Percentiles rank a stretch among this genome's conserved stretches.
These are phyloP conservation scores for Phorcus lineatus DNA, from an alignment of 2,888 invertebrate species.

Conservation along the genomic window DNA sequence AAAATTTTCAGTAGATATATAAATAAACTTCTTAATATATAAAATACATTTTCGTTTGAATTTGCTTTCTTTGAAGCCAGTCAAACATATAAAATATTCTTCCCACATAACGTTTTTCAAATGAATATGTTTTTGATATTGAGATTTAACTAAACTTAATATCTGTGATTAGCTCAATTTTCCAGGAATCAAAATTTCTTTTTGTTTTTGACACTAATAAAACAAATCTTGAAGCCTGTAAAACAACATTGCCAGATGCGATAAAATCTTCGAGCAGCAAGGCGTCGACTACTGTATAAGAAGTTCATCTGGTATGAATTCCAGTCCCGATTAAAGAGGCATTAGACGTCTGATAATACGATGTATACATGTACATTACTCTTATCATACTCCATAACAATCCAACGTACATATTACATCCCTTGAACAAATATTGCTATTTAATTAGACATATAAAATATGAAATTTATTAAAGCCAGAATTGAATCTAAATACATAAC, in stretches of 20 bases:
- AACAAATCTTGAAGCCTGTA: background rate
- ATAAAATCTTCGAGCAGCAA: background rate
- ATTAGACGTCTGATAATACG: background rate
- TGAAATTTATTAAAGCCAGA: conserved; percentile 10
- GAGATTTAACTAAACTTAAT: no score
- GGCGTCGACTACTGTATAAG: background rate
- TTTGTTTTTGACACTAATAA: conserved; percentile 8
- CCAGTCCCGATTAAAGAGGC: background rate
- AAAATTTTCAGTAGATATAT: no score
- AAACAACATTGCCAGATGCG: conserved; percentile 5
- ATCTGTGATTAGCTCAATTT: no score
- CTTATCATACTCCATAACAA: background rate
- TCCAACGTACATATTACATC: background rate
- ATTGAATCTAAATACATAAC: background rate
- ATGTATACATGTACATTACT: background rate
- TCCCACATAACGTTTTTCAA: no score
- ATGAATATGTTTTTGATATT: no score
- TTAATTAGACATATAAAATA: conserved; percentile 3
- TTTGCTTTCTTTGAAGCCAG: no score
- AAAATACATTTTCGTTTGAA: no score
- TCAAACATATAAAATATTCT: no score
- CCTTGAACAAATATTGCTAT: background rate
- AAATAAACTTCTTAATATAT: no score
- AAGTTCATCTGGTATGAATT: background rate
- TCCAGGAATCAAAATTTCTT: background rate